Percentiles rank a stretch among this genome's conserved stretches.
These are phyloP conservation scores for Pangasianodon hypophthalmus DNA, from an alignment of 2,113 vertebrate genomes.

Conservation along the genomic window DNA sequence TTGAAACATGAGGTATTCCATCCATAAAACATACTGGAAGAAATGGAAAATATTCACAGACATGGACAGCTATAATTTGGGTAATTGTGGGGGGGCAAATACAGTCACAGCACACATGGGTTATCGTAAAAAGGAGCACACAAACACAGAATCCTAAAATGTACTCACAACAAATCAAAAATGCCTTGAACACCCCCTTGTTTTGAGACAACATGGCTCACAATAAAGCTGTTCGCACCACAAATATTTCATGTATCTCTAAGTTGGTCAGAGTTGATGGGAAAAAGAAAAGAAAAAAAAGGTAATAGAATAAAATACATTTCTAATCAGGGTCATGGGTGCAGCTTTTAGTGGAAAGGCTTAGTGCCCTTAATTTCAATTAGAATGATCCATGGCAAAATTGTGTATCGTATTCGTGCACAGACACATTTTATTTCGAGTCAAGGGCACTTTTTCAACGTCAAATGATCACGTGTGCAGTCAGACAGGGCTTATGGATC, in stretches of 20 bases:
- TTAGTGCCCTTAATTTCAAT: neutral
- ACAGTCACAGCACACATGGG: constrained; percentile 8
- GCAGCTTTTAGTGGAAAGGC: neutral
- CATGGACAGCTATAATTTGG: neutral
- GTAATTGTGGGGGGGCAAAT: neutral
- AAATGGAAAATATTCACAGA: constrained; percentile 29
- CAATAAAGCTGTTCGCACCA: neutral
- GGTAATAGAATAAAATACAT: neutral
- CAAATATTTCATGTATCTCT: neutral
- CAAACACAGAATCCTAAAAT: constrained; percentile 22
- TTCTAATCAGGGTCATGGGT: neutral
- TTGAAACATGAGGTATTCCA: constrained; percentile 26
- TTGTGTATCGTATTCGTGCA: neutral
- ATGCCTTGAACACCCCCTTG: neutral
- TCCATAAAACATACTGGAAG: constrained; percentile 26
- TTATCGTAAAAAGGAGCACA: constrained; percentile 20
- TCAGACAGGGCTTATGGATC: constrained; percentile 46
- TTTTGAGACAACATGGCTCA: constrained; percentile 26
- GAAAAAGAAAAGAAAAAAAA: neutral
- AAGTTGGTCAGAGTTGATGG: neutral
- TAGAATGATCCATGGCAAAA: neutral
- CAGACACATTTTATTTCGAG: neutral
- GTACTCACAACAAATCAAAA: constrained; percentile 16
- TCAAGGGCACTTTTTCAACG: neutral
- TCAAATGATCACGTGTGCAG: constrained; percentile 45